Conservation (phyloP, 2,797 vertebrate species). For the Xerus rutilus region DNA sequence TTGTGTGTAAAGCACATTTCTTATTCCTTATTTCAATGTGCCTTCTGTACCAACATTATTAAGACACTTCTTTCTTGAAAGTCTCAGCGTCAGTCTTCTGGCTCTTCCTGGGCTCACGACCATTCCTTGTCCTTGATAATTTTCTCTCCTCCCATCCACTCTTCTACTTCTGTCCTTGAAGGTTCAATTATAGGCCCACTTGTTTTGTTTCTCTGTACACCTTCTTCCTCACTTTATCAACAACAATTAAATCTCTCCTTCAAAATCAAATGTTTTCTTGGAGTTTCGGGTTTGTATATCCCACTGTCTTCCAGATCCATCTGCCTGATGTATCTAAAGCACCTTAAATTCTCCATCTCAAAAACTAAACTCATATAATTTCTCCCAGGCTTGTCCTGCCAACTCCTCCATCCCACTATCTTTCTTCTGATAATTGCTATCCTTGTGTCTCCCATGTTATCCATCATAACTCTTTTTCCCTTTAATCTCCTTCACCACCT, state of each 20-base stretch:
- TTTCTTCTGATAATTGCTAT: neutral
- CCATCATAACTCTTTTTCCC: neutral
- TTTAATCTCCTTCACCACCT: neutral
- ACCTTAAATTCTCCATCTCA: neutral
- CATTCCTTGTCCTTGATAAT: neutral
- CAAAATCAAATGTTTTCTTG: neutral
- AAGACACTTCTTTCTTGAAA: neutral
- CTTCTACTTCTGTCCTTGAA: neutral
- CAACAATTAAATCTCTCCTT: neutral
- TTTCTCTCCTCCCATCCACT: neutral
- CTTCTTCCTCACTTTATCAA: neutral
- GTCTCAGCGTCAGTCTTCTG: neutral
- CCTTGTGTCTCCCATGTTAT: neutral
- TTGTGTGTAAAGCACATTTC: neutral
- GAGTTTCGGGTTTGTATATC: neutral
- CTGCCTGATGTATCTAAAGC: neutral
- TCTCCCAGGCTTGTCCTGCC: neutral
- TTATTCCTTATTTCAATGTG: neutral
- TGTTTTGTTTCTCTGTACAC: neutral
- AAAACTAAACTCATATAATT: neutral
- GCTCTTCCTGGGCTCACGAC: neutral
- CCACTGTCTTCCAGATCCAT: neutral
- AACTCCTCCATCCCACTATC: accelerated
- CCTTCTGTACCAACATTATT: neutral
- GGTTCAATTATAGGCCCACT: no score